Percentiles rank a stretch among this genome's conserved stretches.
These are phyloP conservation scores for Patiria miniata DNA, from an alignment of 35 echinoderm and acorn worm genomes.

Conservation along the genomic window DNA sequence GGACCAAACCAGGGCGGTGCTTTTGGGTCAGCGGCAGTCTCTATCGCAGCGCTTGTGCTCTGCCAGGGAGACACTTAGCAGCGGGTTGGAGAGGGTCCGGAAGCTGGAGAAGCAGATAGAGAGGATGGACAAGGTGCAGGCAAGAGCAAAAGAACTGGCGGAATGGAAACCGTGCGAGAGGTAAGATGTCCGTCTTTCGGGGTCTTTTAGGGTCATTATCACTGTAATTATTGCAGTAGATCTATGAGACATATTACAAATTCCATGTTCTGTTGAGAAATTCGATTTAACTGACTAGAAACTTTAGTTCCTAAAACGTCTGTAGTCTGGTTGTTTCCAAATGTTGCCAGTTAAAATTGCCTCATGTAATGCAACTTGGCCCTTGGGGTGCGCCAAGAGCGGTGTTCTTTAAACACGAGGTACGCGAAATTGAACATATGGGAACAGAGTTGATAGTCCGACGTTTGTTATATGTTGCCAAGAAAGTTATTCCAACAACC, in stretches of 20 bases:
- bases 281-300: no score
- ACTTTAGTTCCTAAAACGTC: no score
- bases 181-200: background rate
- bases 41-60: constrained; percentile 1
- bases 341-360: no score
- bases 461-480: no score
- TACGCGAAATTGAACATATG: no score
- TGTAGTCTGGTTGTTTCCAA: no score
- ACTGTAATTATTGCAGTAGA: background rate
- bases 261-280: background rate
- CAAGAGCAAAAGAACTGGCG: background rate
- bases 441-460: no score
- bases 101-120: background rate
- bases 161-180: background rate
- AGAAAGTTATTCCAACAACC: no score
- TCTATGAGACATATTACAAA: background rate
- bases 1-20: background rate
- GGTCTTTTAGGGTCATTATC: background rate
- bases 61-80: constrained; percentile 13
- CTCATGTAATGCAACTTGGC: no score
- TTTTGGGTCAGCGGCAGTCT: constrained; percentile 7
- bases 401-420: no score
- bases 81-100: constrained; percentile 14
- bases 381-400: no score
- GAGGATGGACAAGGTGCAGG: background rate